A percentile compares a stretch with the other conserved stretches of the same genome.
Conservation (phyloP, 2,113 vertebrate genomes). For the Phaethornis superciliosus region DNA sequence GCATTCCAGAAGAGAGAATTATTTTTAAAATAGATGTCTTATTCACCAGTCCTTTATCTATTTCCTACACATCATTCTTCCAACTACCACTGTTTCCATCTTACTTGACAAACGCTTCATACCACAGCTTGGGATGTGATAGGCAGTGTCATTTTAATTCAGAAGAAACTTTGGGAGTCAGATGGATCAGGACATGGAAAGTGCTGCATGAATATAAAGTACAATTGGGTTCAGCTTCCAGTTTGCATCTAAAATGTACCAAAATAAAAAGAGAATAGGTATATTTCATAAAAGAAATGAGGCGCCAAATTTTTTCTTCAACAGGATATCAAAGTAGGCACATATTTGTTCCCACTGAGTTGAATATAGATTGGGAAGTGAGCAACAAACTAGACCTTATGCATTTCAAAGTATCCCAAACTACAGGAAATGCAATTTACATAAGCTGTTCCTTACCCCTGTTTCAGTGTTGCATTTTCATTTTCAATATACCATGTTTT, state of each 20-base stretch:
- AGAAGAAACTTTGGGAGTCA: not conserved
- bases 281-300: not conserved
- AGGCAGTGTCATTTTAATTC: constrained; percentile 33
- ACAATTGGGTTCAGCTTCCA: not conserved
- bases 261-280: constrained; percentile 9
- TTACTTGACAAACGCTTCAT: not conserved
- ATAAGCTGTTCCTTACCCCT: constrained; percentile 7
- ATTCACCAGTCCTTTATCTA: not conserved
- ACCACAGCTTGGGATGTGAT: constrained; percentile 27
- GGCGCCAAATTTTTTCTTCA: not conserved
- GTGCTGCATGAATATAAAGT: constrained; percentile 32
- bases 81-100: not conserved
- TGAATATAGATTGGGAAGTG: not conserved
- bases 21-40: not conserved
- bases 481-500: not conserved
- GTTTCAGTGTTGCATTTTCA: not conserved
- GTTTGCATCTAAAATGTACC: not conserved
- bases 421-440: not conserved
- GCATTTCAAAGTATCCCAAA: constrained; percentile 41
- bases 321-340: not conserved
- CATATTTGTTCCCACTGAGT: constrained; percentile 10
- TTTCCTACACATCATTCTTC: not conserved
- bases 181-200: not conserved
- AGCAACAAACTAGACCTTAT: constrained; percentile 23
- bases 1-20: not conserved